A percentile compares a stretch with the other conserved stretches of the same genome.
phyloP scores from a whole-genome alignment of 2,888 invertebrate genomes.

The Neoascia interrupta region DNA sequence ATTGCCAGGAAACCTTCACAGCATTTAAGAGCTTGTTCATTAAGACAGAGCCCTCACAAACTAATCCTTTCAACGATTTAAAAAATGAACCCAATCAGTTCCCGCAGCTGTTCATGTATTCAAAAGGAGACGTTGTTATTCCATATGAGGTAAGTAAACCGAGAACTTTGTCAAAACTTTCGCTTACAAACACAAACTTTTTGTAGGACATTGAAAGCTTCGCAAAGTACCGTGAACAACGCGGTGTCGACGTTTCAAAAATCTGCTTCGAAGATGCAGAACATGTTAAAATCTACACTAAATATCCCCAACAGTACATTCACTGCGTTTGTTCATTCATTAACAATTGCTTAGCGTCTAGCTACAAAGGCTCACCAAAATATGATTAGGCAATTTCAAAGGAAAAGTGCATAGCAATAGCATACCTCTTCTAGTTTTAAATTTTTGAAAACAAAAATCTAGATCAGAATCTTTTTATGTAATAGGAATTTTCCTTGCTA shows the following conservation, averaged over 20 bases:
- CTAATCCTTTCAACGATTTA: constrained; percentile 82
- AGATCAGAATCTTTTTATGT: neutral
- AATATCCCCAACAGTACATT: constrained; percentile 83
- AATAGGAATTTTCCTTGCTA: constrained; percentile 5
- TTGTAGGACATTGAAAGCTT: constrained; percentile 85
- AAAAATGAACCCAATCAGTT: constrained; percentile 83
- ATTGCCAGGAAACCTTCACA: constrained; percentile 77
- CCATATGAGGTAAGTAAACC: constrained; percentile 81
- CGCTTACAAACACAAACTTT: too few species aligned
- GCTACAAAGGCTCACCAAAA: constrained; percentile 60
- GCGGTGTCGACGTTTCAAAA: constrained; percentile 83
- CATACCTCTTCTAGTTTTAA: constrained; percentile 54
- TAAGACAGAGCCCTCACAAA: constrained; percentile 79
- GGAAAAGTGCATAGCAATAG: constrained; percentile 15
- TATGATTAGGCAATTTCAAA: constrained; percentile 33
- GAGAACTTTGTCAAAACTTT: too few species aligned
- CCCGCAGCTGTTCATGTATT: constrained; percentile 88
- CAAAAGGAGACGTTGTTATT: constrained; percentile 85
- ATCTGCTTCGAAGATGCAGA: constrained; percentile 86
- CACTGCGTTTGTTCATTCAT: constrained; percentile 83
- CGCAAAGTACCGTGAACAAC: constrained; percentile 81
- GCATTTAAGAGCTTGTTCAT: constrained; percentile 78
- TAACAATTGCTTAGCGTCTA: constrained; percentile 81
- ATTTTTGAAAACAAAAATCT: constrained; percentile 14
- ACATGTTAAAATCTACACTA: constrained; percentile 87